phyloP scores from a whole-genome alignment of 2,113 vertebrate genomes.

The Orycteropus afer region DNA sequence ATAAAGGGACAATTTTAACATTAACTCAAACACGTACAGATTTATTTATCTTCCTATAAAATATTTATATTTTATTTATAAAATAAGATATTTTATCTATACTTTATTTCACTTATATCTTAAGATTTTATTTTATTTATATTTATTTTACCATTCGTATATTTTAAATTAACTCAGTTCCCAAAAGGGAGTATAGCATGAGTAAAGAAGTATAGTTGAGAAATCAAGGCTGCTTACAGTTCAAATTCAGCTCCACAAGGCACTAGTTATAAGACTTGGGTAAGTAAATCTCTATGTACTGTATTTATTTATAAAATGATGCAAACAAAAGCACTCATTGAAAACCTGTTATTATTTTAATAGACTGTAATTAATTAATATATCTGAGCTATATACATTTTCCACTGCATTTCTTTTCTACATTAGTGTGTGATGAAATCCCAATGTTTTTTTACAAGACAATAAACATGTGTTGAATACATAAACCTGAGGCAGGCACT shows the following conservation, averaged over 20 bases:
- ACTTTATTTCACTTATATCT: neutral
- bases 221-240: conserved; percentile 12
- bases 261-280: neutral
- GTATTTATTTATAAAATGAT: conserved; percentile 1
- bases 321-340: neutral
- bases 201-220: conserved; percentile 5
- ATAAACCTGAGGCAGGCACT: neutral
- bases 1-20: neutral
- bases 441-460: neutral
- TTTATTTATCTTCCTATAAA: neutral
- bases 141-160: neutral
- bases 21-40: neutral
- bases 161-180: conserved; percentile 36
- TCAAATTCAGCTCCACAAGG: conserved; percentile 10
- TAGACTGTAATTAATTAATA: conserved; percentile 1
- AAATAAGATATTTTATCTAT: neutral
- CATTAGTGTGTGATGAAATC: neutral
- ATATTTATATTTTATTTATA: conserved; percentile 23
- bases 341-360: neutral
- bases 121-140: neutral
- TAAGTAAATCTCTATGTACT: conserved; percentile 19
- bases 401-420: conserved; percentile 39
- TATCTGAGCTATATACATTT: neutral
- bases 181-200: neutral
- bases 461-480: neutral